phyloP scores from a whole-genome alignment of 1,140 invertebrate species.

The Luehdorfia chinensis region DNA sequence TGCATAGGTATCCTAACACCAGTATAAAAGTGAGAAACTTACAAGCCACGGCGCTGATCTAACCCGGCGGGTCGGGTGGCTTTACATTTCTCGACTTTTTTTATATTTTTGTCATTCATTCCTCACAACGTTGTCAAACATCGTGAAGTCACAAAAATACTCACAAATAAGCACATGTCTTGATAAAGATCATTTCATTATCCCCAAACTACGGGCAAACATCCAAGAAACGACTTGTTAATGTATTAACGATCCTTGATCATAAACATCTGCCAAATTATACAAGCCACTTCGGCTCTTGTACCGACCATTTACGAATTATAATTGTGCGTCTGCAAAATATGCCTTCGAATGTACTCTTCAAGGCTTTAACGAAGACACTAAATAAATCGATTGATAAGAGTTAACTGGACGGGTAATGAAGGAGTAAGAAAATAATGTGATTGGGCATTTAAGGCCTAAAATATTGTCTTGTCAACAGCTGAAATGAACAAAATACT shows the following conservation, averaged over 20 bases:
- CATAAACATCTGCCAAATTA: constrained; percentile 10
- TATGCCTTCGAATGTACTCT: too few relatives aligned
- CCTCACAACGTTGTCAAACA: too few relatives aligned
- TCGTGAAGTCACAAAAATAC: constrained; percentile 9
- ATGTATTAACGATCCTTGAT: constrained; percentile 12
- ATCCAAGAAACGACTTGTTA: constrained; percentile 16
- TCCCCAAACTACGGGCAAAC: constrained; percentile 16
- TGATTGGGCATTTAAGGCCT: neutral
- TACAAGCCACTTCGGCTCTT: neutral
- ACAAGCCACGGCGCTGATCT: too few relatives aligned
- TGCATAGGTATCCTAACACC: too few relatives aligned
- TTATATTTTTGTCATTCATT: too few relatives aligned
- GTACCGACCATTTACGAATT: neutral
- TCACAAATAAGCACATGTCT: constrained; percentile 9
- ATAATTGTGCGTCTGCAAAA: too few relatives aligned
- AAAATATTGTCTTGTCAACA: too few relatives aligned
- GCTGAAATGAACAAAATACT: too few relatives aligned
- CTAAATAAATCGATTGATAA: constrained; percentile 17
- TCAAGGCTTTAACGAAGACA: constrained; percentile 13
- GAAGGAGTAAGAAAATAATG: constrained; percentile 10
- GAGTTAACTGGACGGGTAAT: constrained; percentile 14
- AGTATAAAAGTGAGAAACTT: too few relatives aligned
- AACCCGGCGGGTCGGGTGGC: too few relatives aligned
- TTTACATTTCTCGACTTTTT: too few relatives aligned
- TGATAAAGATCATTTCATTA: constrained; percentile 15